Percentiles rank a stretch among this genome's conserved stretches.
Evolutionary conservation across 2,113 vertebrate species (phyloP).

Genomic region (Strix uralensis): DNA sequence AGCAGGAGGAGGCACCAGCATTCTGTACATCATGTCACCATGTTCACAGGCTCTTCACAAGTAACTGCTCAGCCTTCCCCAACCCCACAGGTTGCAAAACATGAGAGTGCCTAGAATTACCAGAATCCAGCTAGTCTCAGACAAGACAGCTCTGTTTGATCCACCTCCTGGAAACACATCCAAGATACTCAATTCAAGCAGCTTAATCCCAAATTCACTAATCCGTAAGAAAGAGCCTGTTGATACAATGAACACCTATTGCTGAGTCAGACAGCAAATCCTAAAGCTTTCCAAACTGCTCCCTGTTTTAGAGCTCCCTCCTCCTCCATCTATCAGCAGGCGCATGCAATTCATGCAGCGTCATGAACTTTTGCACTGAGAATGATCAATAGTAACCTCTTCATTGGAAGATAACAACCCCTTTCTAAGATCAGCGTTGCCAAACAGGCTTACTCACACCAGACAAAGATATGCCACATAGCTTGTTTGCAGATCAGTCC

Average conservation of each 20-base stretch:
- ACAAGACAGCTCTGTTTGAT: neutral
- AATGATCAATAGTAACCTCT: slow-evolving; percentile 19
- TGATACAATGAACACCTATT: neutral
- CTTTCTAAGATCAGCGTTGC: neutral
- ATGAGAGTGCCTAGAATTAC: neutral
- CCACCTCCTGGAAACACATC: neutral
- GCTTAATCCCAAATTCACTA: neutral
- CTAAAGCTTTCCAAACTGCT: neutral
- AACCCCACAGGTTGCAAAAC: neutral
- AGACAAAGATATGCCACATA: neutral
- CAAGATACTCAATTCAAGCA: neutral
- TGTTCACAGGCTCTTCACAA: neutral
- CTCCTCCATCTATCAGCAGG: neutral
- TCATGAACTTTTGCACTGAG: neutral
- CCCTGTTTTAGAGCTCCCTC: neutral
- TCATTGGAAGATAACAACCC: neutral
- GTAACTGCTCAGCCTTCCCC: neutral
- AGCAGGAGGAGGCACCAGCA: neutral
- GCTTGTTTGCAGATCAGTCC: neutral
- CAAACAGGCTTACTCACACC: neutral
- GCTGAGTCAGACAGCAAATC: neutral
- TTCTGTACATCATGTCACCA: neutral
- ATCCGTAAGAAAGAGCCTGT: neutral
- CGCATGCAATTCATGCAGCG: neutral
- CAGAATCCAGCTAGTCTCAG: neutral